Evolutionary conservation across 2,797 vertebrate species (phyloP), one percentile per base, ranked within the genome.

Genomic region (Todus mexicanus): DNA sequence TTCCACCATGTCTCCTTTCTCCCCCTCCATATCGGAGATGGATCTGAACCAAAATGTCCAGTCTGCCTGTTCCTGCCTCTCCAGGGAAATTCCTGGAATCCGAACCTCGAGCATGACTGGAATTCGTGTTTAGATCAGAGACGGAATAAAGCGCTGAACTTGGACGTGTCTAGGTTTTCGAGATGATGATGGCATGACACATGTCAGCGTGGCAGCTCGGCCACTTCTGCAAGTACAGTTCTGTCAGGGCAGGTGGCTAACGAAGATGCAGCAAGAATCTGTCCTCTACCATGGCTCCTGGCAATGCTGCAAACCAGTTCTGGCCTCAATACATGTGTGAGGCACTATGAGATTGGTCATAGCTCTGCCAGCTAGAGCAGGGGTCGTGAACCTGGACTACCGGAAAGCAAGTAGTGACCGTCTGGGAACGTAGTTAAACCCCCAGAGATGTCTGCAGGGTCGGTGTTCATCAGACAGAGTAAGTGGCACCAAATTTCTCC

Each of bases 41-140:
- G 84, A 91, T 83, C 90, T 92, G 79, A 84, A 95, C 87, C 94
- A 94, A 93, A 96, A 92, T 75, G 94, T 83, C 93, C 92, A 83
- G 76, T 66, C 82, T 93, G 90, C 70, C 43, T 71, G 64, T 27
- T 93, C 73, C 54, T 91, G 57, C 60, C 70, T 90, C 93, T 87
- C 79, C 1, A 1, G 94, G 79, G 93, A 94, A 76, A 96, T 78
- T 73, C 91, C 71, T 86, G 91, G 92, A 95, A 93, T 95, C 89
- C 0, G 3, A 95, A 78, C 59, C 82, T 85, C 6, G 76, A 87
- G 83, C 73, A 89, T 70, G 92, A 93, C 56, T 91, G 92, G 91
- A 92, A 96, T 95, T 92, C 4, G 4, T 90, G 63, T 89, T 93
- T 89, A 83, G 72, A 75, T 69, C 78, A 90, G 66, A 78, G 73